Evolutionary conservation across 2,113 vertebrate species (phyloP), one percentile per base, ranked within the genome.

Genomic region (Larimichthys polyactis): DNA sequence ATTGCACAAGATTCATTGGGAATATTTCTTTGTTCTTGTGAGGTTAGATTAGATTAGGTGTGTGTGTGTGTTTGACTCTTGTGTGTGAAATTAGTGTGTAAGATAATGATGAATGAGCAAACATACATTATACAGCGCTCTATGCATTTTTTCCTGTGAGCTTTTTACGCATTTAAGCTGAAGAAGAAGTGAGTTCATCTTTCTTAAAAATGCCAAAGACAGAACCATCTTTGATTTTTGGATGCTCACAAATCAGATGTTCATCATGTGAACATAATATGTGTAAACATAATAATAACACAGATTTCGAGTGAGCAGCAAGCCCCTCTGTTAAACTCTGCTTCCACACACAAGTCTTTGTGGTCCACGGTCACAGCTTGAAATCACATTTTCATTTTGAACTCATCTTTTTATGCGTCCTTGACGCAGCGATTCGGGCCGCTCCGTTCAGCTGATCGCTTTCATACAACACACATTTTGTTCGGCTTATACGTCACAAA

Each of bases 371-470:
- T 57, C 52, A 75, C 62, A 58, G 63, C 29, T 11, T 3, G 22
- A 78, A 82, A 90, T 88, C 75, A 63, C 77, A 78, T 82, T 89
- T 82, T 83, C 52, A 22, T 19, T 62, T 67, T 63, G 57, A 78
- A 75, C 75, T 22, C 4, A 1, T 49, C 46, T 78, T 86, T 71
- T 79, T 63, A 27, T 69, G 48, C 29, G 29, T 17, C 86, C 78
- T 78, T 83, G 77, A 71, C 71, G 3, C 79, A 72, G 44, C 58
- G 82, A 82, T 78, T 69, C 1, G 32, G 4, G 22, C 68, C 60
- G 71, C 79, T 71, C 27, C 1, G 19, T 82, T 92, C 90, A 92
- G 87, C 90, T 92, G 90, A 92, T 69, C 52, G 15, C 63, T 11
- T 24, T 69, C 67, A 87, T 7, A 90, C 84, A 91, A 90, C 70